Conservation (phyloP, 2,797 vertebrate species). For the Crenichthys baileyi region DNA sequence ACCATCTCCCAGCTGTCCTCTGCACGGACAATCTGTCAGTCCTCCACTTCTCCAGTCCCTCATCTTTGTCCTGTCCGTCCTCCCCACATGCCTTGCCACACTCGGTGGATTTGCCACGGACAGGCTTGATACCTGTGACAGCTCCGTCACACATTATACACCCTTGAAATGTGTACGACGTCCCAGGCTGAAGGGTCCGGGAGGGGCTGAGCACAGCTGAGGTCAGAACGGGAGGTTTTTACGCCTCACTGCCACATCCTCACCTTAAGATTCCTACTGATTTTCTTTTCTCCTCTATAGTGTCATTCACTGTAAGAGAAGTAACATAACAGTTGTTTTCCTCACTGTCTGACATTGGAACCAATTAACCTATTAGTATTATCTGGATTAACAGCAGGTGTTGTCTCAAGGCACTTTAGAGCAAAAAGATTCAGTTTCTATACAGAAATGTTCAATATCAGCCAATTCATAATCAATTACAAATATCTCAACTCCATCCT, state of each 20-base stretch:
- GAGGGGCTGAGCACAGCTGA: background rate
- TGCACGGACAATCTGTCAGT: background rate
- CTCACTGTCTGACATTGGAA: background rate
- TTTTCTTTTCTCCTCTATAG: background rate
- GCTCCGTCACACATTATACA: conserved; percentile 69
- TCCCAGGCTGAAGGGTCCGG: background rate
- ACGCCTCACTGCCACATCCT: background rate
- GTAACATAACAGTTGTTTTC: background rate
- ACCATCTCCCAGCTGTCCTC: conserved; percentile 56
- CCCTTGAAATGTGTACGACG: conserved; percentile 19
- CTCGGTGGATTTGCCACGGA: conserved; percentile 38
- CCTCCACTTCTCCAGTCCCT: conserved; percentile 42
- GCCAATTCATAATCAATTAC: background rate
- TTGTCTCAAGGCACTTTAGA: background rate
- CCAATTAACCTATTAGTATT: background rate
- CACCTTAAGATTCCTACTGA: background rate
- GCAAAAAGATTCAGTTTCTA: background rate
- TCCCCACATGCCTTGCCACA: conserved; percentile 25
- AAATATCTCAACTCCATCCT: background rate
- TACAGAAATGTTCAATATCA: background rate
- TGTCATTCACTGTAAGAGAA: background rate
- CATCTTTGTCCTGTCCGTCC: background rate
- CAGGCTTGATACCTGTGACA: conserved; percentile 62
- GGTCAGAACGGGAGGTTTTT: background rate
- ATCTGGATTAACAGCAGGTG: background rate